A percentile compares a stretch with the other conserved stretches of the same genome.
Conservation (phyloP, 1,140 invertebrate genomes). For the Dendroctonus ponderosae region DNA sequence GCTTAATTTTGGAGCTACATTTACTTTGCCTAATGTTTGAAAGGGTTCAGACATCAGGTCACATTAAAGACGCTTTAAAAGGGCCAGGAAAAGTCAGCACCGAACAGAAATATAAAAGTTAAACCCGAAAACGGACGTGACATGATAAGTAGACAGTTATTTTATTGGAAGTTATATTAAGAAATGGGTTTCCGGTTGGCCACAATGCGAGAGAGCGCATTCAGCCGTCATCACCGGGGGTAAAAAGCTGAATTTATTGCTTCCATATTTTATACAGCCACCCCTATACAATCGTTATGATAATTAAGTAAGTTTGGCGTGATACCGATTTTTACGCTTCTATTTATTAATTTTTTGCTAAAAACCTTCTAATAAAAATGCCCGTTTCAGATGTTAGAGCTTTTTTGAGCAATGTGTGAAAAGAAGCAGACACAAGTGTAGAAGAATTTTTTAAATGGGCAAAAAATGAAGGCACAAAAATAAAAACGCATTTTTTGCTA, state of each 20-base stretch:
- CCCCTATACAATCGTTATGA: slow-evolving; percentile 30
- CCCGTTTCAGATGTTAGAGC: too few species aligned
- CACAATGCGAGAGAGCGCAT: slow-evolving; percentile 35
- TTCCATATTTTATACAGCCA: slow-evolving; percentile 29
- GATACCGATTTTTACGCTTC: slow-evolving; percentile 12
- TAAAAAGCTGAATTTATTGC: slow-evolving; percentile 34
- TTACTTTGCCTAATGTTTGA: slow-evolving; percentile 15
- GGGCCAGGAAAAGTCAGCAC: slow-evolving; percentile 13
- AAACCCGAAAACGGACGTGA: slow-evolving; percentile 30
- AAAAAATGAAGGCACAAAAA: not conserved
- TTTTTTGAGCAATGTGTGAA: not conserved
- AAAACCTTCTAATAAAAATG: too few species aligned
- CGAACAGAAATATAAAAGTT: slow-evolving; percentile 25
- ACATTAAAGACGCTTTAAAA: slow-evolving; percentile 27
- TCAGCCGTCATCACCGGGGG: slow-evolving; percentile 33
- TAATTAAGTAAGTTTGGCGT: slow-evolving; percentile 30
- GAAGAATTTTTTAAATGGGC: too few species aligned
- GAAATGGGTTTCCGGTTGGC: slow-evolving; percentile 36
- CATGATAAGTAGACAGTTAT: slow-evolving; percentile 36
- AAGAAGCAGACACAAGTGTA: not conserved
- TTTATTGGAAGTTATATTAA: slow-evolving; percentile 36
- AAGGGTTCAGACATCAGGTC: slow-evolving; percentile 20
- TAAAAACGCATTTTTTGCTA: too few species aligned
- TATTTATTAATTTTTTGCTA: not conserved
- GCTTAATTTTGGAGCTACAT: slow-evolving; percentile 3